Percentiles rank a stretch among this genome's conserved stretches.
phyloP scores from a whole-genome alignment of 2,113 vertebrate species.

The Oreochromis tanganicae region DNA sequence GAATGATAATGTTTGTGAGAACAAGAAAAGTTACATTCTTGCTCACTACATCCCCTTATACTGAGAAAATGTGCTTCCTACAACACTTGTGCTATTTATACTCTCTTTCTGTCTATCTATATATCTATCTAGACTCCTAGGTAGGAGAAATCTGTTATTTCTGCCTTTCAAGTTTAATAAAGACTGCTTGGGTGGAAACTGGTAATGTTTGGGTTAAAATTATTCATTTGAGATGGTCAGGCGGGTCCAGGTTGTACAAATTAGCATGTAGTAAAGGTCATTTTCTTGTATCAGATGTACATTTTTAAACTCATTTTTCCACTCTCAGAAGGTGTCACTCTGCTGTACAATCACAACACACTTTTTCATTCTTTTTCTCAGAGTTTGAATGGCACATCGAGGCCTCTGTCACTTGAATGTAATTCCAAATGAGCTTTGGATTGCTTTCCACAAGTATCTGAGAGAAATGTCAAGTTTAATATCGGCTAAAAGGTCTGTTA shows the following conservation, averaged over 20 bases:
- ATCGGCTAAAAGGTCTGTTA: neutral
- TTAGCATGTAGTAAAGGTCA: neutral
- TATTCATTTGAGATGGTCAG: neutral
- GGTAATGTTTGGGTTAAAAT: neutral
- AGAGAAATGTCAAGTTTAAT: neutral
- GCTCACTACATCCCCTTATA: neutral
- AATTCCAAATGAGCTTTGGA: fast-evolving
- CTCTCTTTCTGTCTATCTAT: neutral
- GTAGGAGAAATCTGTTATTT: neutral
- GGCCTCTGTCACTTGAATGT: neutral
- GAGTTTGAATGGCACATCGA: neutral
- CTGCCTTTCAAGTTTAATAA: neutral
- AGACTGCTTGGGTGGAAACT: neutral
- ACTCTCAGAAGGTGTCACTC: neutral
- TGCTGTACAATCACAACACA: neutral
- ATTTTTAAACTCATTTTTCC: neutral
- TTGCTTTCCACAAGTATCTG: neutral
- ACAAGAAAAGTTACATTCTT: neutral
- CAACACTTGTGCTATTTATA: neutral
- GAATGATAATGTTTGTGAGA: slow-evolving; percentile 48
- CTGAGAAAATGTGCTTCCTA: neutral
- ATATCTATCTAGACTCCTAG: neutral
- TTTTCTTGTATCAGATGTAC: neutral
- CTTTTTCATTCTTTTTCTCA: neutral
- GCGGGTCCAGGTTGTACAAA: fast-evolving